Evolutionary conservation across 2,113 vertebrate species (phyloP), one percentile per base, ranked within the genome.

Genomic region (Penelope pileata): DNA sequence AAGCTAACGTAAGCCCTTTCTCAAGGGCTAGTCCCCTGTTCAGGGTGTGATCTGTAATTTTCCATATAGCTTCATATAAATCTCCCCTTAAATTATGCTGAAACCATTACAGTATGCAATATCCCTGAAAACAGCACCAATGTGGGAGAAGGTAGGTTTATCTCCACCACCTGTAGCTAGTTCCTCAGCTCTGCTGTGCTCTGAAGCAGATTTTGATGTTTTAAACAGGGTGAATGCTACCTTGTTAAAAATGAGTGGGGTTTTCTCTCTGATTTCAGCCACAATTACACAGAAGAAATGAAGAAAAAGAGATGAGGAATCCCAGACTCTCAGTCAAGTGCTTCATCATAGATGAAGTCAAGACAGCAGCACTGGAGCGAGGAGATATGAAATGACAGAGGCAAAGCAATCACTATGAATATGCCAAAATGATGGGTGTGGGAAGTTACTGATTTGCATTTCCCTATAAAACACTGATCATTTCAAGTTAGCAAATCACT

Each of bases 311-410:
- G 3, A 50, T n/a, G 47, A 76, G 10, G 16, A 53, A 30, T 43
- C 36, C 22, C 56, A 51, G 10, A 32, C 24, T 66, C 8, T 8
- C 23, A 48, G 40, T 53, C 23, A 53, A n/a, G 12, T 51, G 9
- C 30, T 62, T 18, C 23, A 83, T 76, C 2, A 0, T 10, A 45
- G 80, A n/a, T n/a, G n/a, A 88, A 92, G 4, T 22, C 0, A 0
- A 69, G 50, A 27, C 1, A 40, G 21, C 3, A 69, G 5, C 29
- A 36, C 9, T 42, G 32, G 34, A 26, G 81, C 21, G 18, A 16
- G 19, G 15, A 13, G 18, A 4, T 45, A 6, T 51, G 43, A 85
- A 90, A 68, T 4, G 3, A 68, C 7, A 50, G 38, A 64, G 7
- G 22, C 1, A 6, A 68, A 67, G 66, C 45, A 4, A 42, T n/a